Conservation (phyloP, 2,113 vertebrate genomes). For the Egretta garzetta region DNA sequence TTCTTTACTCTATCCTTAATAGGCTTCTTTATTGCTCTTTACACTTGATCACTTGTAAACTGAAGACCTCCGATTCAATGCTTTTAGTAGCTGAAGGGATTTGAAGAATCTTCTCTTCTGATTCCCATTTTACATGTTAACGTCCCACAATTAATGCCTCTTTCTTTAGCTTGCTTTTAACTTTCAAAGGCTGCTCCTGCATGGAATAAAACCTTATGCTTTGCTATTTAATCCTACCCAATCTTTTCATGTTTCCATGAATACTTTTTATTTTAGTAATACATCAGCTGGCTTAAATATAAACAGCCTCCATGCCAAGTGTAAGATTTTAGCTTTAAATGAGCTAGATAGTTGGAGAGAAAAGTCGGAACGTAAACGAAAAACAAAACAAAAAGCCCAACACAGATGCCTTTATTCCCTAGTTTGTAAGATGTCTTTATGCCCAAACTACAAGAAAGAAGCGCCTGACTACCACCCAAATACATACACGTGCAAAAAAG, state of each 20-base stretch:
- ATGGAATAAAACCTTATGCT: neutral
- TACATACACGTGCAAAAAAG: neutral
- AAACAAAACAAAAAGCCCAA: neutral
- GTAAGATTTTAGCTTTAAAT: neutral
- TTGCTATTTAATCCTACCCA: neutral
- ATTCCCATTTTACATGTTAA: slow-evolving; percentile 3
- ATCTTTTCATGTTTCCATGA: neutral
- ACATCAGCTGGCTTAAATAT: neutral
- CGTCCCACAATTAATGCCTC: slow-evolving; percentile 4
- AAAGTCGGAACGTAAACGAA: neutral
- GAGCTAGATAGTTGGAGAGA: neutral
- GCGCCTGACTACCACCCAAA: neutral
- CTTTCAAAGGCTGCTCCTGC: neutral
- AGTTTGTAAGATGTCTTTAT: neutral
- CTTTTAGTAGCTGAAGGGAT: neutral
- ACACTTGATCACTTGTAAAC: neutral
- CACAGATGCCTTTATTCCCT: neutral
- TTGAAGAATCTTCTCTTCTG: neutral
- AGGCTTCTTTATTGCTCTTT: neutral
- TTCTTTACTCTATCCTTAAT: neutral
- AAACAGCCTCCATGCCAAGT: neutral
- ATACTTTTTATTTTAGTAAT: neutral
- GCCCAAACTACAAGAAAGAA: neutral
- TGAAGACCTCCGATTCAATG: neutral
- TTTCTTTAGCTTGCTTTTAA: neutral